A percentile compares a stretch with the other conserved stretches of the same genome.
Conservation (phyloP, 2,797 vertebrate species). For the Margarornis squamiger region DNA sequence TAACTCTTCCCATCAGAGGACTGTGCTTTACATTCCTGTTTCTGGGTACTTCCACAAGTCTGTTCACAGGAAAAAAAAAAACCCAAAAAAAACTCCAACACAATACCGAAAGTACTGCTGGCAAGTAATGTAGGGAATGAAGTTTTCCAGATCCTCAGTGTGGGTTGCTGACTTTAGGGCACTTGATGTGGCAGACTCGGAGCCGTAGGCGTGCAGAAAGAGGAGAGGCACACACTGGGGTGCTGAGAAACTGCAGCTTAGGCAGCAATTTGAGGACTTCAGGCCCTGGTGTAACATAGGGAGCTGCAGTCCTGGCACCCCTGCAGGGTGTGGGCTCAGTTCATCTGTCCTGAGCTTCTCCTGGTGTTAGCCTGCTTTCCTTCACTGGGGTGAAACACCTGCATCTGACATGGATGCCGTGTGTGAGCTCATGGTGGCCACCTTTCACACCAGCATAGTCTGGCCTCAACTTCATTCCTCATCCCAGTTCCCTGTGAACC, state of each 20-base stretch:
- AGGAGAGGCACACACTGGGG: rapidly evolving
- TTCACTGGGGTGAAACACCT: not conserved
- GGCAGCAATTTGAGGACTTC: not conserved
- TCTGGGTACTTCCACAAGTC: not conserved
- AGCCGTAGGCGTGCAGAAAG: rapidly evolving
- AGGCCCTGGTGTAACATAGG: not conserved
- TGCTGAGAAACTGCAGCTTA: not conserved
- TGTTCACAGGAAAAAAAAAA: not conserved
- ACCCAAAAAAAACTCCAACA: not conserved
- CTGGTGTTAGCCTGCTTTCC: not conserved
- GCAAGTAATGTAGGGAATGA: not conserved
- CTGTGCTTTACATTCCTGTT: not conserved
- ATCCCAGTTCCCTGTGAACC: rapidly evolving
- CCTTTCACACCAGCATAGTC: not conserved
- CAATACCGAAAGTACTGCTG: not conserved
- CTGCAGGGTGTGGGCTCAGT: not conserved
- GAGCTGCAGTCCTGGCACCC: not conserved
- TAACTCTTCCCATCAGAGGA: not conserved
- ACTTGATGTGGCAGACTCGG: not conserved
- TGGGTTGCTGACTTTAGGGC: not conserved
- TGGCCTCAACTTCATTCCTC: rapidly evolving
- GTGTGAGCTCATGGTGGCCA: not conserved
- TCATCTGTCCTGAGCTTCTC: not conserved
- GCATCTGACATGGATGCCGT: not conserved
- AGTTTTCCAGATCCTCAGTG: not conserved